phyloP scores from a whole-genome alignment of 1,140 invertebrate genomes.

The Eupeodes corollae region DNA sequence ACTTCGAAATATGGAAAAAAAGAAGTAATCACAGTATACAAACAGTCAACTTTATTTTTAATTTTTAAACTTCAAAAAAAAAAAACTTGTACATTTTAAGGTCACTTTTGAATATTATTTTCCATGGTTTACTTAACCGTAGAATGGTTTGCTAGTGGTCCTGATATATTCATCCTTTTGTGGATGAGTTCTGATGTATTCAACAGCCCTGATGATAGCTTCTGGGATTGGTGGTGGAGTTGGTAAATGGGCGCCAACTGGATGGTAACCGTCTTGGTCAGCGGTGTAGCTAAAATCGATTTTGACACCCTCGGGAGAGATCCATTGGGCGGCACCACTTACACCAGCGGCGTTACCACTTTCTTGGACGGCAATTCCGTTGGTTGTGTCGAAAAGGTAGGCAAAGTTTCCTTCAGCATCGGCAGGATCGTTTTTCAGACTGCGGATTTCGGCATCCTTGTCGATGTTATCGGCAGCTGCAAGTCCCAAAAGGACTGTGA shows the following conservation, averaged over 20 bases:
- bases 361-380: constrained; percentile 25
- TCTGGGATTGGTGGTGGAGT: constrained; percentile 39
- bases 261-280: constrained; percentile 49
- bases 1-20: too few species aligned
- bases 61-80: too few species aligned
- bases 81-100: too few species aligned
- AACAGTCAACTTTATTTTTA: too few species aligned
- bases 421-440: constrained; percentile 8
- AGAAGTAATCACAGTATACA: too few species aligned
- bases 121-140: too few species aligned
- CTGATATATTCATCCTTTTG: constrained; percentile 4
- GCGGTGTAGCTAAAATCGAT: constrained; percentile 46
- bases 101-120: too few species aligned
- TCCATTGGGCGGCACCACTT: constrained; percentile 22
- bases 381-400: constrained; percentile 16
- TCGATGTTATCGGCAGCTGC: constrained; percentile 27
- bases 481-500: constrained; percentile 17
- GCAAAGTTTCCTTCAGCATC: constrained; percentile 23
- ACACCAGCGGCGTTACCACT: constrained; percentile 26
- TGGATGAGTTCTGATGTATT: constrained; percentile 41
- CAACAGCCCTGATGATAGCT: constrained; percentile 35
- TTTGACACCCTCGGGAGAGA: constrained; percentile 38
- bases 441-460: constrained; percentile 17
- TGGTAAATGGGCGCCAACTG: constrained; percentile 42
- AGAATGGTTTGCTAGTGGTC: too few species aligned